phyloP scores from a whole-genome alignment of 2,797 vertebrate genomes.

The Eptatretus atami region DNA sequence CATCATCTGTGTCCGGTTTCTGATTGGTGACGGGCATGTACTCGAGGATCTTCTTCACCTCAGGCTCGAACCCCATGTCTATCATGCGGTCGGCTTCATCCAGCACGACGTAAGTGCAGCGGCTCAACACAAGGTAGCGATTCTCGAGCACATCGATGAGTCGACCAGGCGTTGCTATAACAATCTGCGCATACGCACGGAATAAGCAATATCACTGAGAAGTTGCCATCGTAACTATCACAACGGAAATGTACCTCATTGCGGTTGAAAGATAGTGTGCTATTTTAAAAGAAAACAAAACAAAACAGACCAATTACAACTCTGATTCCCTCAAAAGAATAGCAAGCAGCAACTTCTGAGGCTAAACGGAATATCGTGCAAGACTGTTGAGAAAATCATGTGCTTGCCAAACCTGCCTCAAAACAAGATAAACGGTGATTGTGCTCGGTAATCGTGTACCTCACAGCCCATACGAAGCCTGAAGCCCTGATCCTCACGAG shows the following conservation, averaged over 20 bases:
- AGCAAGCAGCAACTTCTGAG: no score
- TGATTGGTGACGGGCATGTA: constrained; percentile 95
- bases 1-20: constrained; percentile 85
- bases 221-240: no score
- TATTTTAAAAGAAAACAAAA: no score
- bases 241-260: no score
- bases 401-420: no score
- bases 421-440: no score
- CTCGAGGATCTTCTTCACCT: constrained; percentile 89
- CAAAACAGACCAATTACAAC: no score
- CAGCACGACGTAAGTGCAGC: constrained; percentile 82
- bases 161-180: constrained; percentile 71
- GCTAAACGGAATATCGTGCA: no score
- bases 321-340: no score
- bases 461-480: constrained; percentile 83
- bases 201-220: no score
- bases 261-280: no score
- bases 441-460: constrained; percentile 16
- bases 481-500: constrained; percentile 88
- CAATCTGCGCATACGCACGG: constrained; percentile 24
- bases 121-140: constrained; percentile 70
- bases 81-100: constrained; percentile 96
- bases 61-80: constrained; percentile 95
- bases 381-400: no score
- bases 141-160: constrained; percentile 90